Base-by-base conservation (phyloP, 2,113 vertebrate genomes). In the Conger conger region DNA sequence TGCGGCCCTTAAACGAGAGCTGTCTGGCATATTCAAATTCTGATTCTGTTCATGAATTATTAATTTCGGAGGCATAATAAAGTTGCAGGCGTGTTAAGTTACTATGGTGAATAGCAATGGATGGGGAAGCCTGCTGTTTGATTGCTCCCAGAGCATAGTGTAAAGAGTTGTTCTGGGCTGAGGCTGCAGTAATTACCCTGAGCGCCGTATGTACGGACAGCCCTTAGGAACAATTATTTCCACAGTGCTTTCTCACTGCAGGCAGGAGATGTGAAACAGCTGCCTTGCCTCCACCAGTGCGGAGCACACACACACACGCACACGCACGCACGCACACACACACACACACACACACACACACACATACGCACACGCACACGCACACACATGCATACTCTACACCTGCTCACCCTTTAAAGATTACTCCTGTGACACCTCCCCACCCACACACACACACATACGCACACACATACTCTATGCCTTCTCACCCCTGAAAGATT, bases 101-200 rank as follows among this genome's bases (percentile, higher is more conserved):
- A 33, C 40, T 36, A 9, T 33, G 27, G 36, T 68, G 38, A 4
- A 68, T 36, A 53, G 60, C 80, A 76, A 60, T 57, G 27, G 84
- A 38, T 16, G 30, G 38, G 9, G 54, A 42, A 3, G 73, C 11
- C 27, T 78, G 76, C 76, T 20, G 20, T 78, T 78, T 78, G 76
- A 78, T 78, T 37, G 76, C 45, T 76, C 82, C 82, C 73, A 16
- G 68, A 40, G 80, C 45, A 35, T 17, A 30, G 3, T 18, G 42
- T 54, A 35, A 77, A 50, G 37, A 78, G 38, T 54, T 27, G 33
- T 20, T 73, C 33, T 23, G 23, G 40, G n/a, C 45, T 50, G n/a
- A 33, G 80, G 54, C 30, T 35, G 45, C 73, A 38, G 45, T 83
- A 83, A 83, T 83, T 83, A 73, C 30, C 35, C 20, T 7, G 82